Conservation (phyloP, 2,888 invertebrate genomes). For the Stenodera caucasica region DNA sequence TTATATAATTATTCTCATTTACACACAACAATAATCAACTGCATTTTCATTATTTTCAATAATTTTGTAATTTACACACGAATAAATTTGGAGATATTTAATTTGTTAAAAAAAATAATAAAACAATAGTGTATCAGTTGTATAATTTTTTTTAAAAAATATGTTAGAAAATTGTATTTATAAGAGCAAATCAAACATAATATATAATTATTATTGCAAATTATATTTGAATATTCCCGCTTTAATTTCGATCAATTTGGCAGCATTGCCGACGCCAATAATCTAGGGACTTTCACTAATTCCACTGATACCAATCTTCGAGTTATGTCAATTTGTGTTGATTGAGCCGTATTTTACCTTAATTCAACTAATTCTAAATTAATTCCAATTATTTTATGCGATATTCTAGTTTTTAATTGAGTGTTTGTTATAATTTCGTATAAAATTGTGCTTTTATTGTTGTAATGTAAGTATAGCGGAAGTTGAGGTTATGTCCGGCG, state of each 20-base stretch:
- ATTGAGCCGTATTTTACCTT: background rate
- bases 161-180: slow-evolving; percentile 34
- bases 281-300: background rate
- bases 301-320: background rate
- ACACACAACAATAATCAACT: too few relatives aligned
- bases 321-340: background rate
- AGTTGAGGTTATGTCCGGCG: slow-evolving; percentile 14
- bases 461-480: slow-evolving; percentile 25
- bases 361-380: background rate
- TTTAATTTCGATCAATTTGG: background rate
- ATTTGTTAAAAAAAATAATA: too few relatives aligned
- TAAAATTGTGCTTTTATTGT: background rate
- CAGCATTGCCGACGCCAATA: background rate
- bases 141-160: slow-evolving; percentile 30
- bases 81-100: too few relatives aligned
- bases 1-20: too few relatives aligned
- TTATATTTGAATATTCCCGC: slow-evolving; percentile 5
- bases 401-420: background rate
- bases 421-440: background rate
- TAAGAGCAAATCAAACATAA: slow-evolving; percentile 32
- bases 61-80: too few relatives aligned
- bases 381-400: background rate
- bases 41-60: too few relatives aligned
- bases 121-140: slow-evolving; percentile 21
- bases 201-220: slow-evolving; percentile 29